Evolutionary conservation across 2,888 invertebrate genomes (phyloP).

Genomic region (Entomobrya multifasciata): DNA sequence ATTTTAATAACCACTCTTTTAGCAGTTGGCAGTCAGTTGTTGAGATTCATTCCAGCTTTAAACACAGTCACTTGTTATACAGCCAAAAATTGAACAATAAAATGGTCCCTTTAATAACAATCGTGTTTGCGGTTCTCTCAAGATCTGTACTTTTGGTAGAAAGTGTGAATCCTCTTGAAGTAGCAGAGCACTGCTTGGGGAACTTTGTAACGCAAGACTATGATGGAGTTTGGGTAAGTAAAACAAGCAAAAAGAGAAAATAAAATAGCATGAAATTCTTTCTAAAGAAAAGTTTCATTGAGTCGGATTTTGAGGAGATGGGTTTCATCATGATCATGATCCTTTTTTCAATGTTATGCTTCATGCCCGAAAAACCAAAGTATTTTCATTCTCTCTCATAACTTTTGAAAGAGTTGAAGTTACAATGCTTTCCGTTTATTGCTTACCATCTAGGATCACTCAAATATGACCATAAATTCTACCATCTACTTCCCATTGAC

Average conservation of each 20-base stretch:
- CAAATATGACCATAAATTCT: conserved; percentile 52
- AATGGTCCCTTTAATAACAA: conserved; percentile 7
- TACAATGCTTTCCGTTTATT: not conserved
- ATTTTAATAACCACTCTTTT: not conserved
- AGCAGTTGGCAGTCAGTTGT: not conserved
- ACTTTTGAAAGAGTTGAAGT: not conserved
- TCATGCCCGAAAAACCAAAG: conserved; percentile 24
- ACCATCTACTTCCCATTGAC: conserved; percentile 60
- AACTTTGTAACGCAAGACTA: conserved; percentile 61
- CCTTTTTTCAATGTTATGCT: too few species aligned
- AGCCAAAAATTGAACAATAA: conserved; percentile 9
- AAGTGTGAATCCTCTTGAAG: conserved; percentile 30
- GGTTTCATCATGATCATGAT: too few species aligned
- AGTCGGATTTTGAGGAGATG: conserved; percentile 14
- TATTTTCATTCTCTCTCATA: not conserved
- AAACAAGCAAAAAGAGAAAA: too few species aligned
- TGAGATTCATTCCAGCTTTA: conserved; percentile 24
- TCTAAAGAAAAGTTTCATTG: conserved; percentile 17
- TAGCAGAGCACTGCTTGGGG: conserved; percentile 37
- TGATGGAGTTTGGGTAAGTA: conserved; percentile 54
- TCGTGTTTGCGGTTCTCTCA: conserved; percentile 13
- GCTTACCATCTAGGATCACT: conserved; percentile 37
- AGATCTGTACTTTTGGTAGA: not conserved
- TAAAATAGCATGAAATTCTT: not conserved
- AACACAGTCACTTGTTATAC: conserved; percentile 7